phyloP scores from a whole-genome alignment of 2,113 vertebrate species.

The Ailurus styani region DNA sequence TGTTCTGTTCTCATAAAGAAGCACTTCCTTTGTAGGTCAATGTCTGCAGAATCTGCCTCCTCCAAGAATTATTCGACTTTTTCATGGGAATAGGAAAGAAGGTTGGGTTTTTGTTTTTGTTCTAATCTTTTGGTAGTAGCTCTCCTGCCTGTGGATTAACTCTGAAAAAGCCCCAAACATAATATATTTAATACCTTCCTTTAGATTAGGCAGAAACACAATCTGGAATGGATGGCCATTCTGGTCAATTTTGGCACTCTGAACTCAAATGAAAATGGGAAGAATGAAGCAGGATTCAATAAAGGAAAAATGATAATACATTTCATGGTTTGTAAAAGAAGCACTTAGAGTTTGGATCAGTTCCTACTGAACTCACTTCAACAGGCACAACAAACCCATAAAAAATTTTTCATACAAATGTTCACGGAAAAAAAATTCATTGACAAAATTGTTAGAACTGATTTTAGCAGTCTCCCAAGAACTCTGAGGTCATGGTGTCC shows the following conservation, averaged over 20 bases:
- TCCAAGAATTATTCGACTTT: neutral
- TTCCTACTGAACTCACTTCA: neutral
- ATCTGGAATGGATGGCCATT: neutral
- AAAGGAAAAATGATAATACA: neutral
- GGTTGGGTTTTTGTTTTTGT: neutral
- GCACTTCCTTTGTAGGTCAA: neutral
- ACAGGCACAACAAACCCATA: neutral
- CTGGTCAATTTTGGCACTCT: neutral
- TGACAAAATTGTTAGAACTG: neutral
- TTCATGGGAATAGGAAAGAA: neutral
- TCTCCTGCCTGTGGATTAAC: neutral
- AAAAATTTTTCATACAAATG: neutral
- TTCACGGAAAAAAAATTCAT: neutral
- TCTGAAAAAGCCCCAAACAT: neutral
- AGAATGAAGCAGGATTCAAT: conserved; percentile 12
- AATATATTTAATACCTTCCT: neutral
- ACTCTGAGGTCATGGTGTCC: neutral
- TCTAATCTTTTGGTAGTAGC: neutral
- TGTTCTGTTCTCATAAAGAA: conserved; percentile 39
- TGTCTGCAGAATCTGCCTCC: neutral
- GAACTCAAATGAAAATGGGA: neutral
- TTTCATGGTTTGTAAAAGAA: neutral
- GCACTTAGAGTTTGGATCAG: neutral
- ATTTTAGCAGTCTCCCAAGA: neutral
- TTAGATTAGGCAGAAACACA: conserved; percentile 2